Conservation (phyloP, 2,888 invertebrate genomes). For the Acleris sparsana region DNA sequence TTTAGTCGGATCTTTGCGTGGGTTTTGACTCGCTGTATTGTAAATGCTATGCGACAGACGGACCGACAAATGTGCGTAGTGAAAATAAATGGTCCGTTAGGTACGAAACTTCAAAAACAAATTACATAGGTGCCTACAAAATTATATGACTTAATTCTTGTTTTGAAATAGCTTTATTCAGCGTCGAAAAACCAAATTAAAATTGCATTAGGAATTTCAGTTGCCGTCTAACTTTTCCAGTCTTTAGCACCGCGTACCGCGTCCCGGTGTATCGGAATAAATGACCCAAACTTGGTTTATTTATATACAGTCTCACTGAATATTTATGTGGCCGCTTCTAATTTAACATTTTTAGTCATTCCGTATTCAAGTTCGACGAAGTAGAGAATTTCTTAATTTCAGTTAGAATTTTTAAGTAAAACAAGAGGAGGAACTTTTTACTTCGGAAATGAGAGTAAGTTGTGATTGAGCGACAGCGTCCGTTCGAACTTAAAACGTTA, state of each 20-base stretch:
- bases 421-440: slow-evolving; percentile 42
- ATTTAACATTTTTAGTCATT: slow-evolving; percentile 72
- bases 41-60: too few relatives aligned
- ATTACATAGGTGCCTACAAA: too few relatives aligned
- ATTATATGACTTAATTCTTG: slow-evolving; percentile 68
- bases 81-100: too few relatives aligned
- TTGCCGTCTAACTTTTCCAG: slow-evolving; percentile 79
- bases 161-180: slow-evolving; percentile 77
- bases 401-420: slow-evolving; percentile 43
- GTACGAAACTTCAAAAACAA: too few relatives aligned
- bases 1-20: too few relatives aligned
- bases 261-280: slow-evolving; percentile 81
- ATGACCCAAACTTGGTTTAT: slow-evolving; percentile 81
- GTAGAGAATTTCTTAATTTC: slow-evolving; percentile 36
- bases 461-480: slow-evolving; percentile 38
- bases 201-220: slow-evolving; percentile 83
- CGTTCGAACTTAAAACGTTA: slow-evolving; percentile 15
- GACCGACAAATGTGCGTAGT: too few relatives aligned
- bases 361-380: slow-evolving; percentile 47
- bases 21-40: too few relatives aligned
- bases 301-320: slow-evolving; percentile 77
- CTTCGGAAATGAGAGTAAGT: slow-evolving; percentile 33
- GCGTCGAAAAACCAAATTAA: slow-evolving; percentile 80
- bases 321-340: slow-evolving; percentile 76
- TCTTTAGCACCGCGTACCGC: slow-evolving; percentile 70